These are phyloP conservation scores for Buphagus erythrorhynchus DNA, from an alignment of 2,797 vertebrate species.

Conservation along the genomic window DNA sequence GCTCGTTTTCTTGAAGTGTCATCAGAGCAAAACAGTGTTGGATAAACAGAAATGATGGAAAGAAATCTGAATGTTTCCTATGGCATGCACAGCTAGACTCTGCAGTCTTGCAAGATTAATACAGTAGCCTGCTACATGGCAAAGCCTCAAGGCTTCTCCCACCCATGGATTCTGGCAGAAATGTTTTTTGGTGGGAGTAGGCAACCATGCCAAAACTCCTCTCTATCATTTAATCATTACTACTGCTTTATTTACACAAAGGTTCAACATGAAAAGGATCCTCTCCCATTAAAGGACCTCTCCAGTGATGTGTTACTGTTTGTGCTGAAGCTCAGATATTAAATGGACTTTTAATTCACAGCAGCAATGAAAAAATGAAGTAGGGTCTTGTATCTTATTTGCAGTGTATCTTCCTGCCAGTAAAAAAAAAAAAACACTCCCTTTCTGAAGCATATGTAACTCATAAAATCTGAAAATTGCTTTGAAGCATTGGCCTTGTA, in stretches of 20 bases:
- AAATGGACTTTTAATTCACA: background rate
- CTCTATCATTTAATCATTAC: background rate
- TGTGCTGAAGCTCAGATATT: background rate
- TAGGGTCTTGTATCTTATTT: background rate
- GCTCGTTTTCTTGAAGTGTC: background rate
- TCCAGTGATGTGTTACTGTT: background rate
- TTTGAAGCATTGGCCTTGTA: slow-evolving; percentile 12
- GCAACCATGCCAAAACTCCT: background rate
- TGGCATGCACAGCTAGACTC: background rate
- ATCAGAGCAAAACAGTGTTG: background rate
- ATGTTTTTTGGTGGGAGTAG: background rate
- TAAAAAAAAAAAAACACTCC: background rate
- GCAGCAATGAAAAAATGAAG: background rate
- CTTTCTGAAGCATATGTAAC: slow-evolving; percentile 13
- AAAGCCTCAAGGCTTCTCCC: background rate
- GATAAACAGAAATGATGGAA: background rate
- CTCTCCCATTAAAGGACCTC: background rate
- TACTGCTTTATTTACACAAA: background rate
- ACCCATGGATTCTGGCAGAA: background rate
- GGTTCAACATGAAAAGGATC: background rate
- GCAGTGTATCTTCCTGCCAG: background rate
- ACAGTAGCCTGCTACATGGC: background rate
- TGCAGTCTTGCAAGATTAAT: background rate
- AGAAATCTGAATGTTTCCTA: background rate
- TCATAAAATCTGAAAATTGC: slow-evolving; percentile 25